phyloP scores from a whole-genome alignment of 2,888 invertebrate species.

The Argynnis bischoffii region DNA sequence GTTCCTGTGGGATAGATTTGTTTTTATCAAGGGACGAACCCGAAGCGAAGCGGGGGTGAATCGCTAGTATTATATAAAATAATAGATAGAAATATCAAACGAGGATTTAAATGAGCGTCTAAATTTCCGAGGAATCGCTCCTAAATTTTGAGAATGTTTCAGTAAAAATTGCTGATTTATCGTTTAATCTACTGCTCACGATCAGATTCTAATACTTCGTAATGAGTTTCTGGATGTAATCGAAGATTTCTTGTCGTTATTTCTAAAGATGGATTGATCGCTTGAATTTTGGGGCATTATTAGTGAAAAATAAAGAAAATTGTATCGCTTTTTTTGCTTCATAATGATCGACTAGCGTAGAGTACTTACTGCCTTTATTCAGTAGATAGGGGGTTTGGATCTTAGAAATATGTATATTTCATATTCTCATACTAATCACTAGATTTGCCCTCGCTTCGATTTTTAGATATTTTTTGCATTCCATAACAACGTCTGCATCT shows the following conservation, averaged over 20 bases:
- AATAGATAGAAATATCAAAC: conserved; percentile 12
- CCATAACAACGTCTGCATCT: too few relatives aligned
- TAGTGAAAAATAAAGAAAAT: conserved; percentile 7
- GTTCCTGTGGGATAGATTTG: too few relatives aligned
- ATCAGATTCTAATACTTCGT: conserved; percentile 31
- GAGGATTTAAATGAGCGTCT: conserved; percentile 6
- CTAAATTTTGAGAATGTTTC: conserved; percentile 14
- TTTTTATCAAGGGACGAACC: too few relatives aligned
- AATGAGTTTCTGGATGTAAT: conserved; percentile 30
- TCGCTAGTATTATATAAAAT: conserved; percentile 6
- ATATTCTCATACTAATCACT: too few relatives aligned
- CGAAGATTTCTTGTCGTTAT: conserved; percentile 23
- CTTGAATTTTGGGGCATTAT: conserved; percentile 3
- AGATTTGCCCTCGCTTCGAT: not conserved
- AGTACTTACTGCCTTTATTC: not conserved
- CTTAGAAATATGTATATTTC: not conserved
- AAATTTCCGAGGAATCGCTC: conserved; percentile 6
- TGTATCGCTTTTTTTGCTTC: not conserved
- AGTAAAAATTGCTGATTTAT: conserved; percentile 25
- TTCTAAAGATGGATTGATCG: conserved; percentile 23
- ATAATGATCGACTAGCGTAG: not conserved
- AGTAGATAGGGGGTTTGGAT: not conserved
- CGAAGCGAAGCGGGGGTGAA: too few relatives aligned
- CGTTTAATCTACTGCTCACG: conserved; percentile 25
- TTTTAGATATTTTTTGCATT: too few relatives aligned